Conservation (phyloP, 2,888 invertebrate species). For the Ectemnius continuus region DNA sequence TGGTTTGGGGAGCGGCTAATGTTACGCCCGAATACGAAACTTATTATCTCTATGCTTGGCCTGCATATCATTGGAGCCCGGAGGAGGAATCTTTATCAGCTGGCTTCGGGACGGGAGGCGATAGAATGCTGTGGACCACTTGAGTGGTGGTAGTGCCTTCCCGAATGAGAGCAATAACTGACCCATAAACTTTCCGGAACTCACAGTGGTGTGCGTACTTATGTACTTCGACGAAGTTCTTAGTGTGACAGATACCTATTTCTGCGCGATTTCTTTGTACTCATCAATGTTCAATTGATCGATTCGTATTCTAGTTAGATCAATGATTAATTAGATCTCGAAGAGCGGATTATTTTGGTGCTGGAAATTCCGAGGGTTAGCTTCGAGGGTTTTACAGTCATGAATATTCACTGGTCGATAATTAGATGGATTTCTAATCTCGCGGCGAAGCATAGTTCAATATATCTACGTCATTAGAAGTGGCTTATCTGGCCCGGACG, state of each 20-base stretch:
- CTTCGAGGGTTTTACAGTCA: not conserved
- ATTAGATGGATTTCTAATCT: no score
- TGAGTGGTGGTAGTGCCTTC: constrained; percentile 53
- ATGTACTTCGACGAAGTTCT: no score
- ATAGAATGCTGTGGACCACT: constrained; percentile 30
- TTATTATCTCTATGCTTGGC: constrained; percentile 49
- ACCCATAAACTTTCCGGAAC: constrained; percentile 59
- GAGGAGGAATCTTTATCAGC: constrained; percentile 67
- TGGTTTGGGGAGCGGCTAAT: constrained; percentile 48
- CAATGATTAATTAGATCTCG: no score
- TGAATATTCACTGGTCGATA: no score
- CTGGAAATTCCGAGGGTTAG: no score
- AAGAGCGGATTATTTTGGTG: no score
- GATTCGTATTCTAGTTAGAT: no score
- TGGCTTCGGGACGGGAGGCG: constrained; percentile 21
- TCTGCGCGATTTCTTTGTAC: no score
- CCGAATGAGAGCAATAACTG: constrained; percentile 62
- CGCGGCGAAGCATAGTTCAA: no score
- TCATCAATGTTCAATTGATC: no score
- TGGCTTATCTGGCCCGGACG: constrained; percentile 47
- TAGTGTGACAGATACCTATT: no score
- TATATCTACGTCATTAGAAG: no score
- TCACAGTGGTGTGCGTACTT: constrained; percentile 21
- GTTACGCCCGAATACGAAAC: constrained; percentile 25
- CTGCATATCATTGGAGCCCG: constrained; percentile 19